Evolutionary conservation across 2,113 vertebrate genomes (phyloP).

Genomic region (Bos taurus): DNA sequence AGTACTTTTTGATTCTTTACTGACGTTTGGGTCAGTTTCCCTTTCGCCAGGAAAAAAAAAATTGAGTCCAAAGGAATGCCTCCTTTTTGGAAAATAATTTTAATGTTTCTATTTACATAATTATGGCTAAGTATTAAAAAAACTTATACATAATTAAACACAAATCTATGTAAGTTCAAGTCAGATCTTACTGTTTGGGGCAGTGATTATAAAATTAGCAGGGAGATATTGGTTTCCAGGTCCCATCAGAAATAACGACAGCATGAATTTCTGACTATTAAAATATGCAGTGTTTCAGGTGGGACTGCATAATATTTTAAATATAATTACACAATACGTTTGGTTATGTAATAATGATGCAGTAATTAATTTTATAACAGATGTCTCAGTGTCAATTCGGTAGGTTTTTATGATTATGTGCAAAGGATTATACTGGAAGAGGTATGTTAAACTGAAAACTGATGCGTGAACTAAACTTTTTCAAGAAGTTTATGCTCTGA

Average conservation of each 20-base stretch:
- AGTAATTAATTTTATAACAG: background rate
- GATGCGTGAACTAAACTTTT: background rate
- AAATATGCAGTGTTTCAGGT: background rate
- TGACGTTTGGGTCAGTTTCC: background rate
- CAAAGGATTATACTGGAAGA: background rate
- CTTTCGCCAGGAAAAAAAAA: background rate
- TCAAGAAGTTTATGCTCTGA: background rate
- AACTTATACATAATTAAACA: background rate
- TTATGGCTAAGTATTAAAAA: background rate
- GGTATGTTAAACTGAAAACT: background rate
- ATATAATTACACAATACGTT: background rate
- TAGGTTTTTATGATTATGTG: background rate
- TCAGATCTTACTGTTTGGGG: background rate
- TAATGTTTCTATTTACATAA: background rate
- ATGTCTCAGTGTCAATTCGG: background rate
- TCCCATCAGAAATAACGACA: background rate
- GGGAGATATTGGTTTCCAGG: background rate
- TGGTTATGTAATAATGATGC: background rate
- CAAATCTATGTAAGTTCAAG: background rate
- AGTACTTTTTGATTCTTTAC: background rate
- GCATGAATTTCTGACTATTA: background rate
- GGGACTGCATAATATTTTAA: background rate
- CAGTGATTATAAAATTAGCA: background rate
- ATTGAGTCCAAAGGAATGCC: background rate
- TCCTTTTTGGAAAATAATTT: background rate